phyloP scores from a whole-genome alignment of 2,888 invertebrate genomes.

The Campoletis raptor region DNA sequence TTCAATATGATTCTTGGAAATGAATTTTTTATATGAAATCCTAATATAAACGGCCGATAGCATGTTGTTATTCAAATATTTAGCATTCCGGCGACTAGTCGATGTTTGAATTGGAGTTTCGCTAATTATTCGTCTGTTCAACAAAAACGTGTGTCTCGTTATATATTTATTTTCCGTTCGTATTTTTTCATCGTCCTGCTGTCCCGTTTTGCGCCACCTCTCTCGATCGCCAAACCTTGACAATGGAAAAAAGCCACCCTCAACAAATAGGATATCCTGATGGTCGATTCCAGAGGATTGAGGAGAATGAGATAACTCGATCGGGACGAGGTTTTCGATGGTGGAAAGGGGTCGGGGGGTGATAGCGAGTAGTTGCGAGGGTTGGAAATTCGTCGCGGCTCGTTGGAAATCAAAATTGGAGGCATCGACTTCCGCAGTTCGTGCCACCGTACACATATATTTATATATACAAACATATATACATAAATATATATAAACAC shows the following conservation, averaged over 20 bases:
- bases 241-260: conserved; percentile 5
- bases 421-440: conserved; percentile 62
- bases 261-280: conserved; percentile 49
- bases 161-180: background rate
- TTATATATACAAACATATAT: conserved; percentile 1
- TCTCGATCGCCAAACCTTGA: conserved; percentile 1
- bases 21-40: background rate
- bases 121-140: background rate
- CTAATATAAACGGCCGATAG: background rate
- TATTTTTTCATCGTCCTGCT: background rate
- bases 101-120: background rate
- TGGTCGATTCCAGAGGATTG: conserved; percentile 35
- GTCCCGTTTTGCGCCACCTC: background rate
- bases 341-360: background rate
- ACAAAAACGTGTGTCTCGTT: background rate
- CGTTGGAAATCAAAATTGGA: conserved; percentile 69
- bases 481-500: background rate
- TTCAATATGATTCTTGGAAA: background rate
- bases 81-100: background rate
- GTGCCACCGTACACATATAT: background rate
- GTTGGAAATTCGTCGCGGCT: conserved; percentile 53
- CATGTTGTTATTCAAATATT: too few relatives aligned
- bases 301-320: conserved; percentile 54
- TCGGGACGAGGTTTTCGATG: conserved; percentile 8
- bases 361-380: conserved; percentile 2